Evolutionary conservation across 2,113 vertebrate species (phyloP), one percentile per base, ranked within the genome.

Genomic region (Oriolus oriolus): DNA sequence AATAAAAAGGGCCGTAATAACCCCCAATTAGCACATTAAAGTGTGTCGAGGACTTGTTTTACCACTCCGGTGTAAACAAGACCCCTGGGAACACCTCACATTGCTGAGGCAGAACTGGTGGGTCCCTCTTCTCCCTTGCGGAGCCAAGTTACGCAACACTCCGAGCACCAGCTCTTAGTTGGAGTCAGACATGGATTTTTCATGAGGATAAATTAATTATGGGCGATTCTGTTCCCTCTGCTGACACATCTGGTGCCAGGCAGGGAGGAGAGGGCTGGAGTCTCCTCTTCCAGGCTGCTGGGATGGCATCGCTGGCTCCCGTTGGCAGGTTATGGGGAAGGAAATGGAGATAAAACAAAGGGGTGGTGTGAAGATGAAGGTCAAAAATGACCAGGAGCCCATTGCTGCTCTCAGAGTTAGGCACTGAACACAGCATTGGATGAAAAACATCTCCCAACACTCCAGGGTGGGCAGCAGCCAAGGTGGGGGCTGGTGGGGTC

Each of bases 1-100:
- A 98, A 98, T 98, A 98, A 97, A 98, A 97, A 88, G 95, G 97
- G 97, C 96, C 85, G 10, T 97, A 97, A 98, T 97, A 98, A 98
- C 97, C 97, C 87, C 95, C 97, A 98, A 98, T 98, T 98, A 98
- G 94, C 98, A 88, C 97, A 97, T 98, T 97, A 97, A 97, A 97
- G 96, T 64, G 94, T 68, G 59, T 87, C 20, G 52, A 89, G 96
- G 95, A 95, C 95, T 96, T 63, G 95, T 94, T 96, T 96, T 70
- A 93, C 93, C 93, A 87, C 95, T 90, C 92, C 28, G 45, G 93
- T 95, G 93, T 94, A 90, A 92, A 97, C 90, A 60, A 84, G 95
- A 95, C 89, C 95, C 90, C 89, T 89, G 49, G 81, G 28, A 93
- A 88, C 95, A 98, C 96, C 97, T 97, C 66, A 7, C 12, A 47